Base-by-base conservation (phyloP, 1,140 invertebrate species). In the Drosophila parvula region DNA sequence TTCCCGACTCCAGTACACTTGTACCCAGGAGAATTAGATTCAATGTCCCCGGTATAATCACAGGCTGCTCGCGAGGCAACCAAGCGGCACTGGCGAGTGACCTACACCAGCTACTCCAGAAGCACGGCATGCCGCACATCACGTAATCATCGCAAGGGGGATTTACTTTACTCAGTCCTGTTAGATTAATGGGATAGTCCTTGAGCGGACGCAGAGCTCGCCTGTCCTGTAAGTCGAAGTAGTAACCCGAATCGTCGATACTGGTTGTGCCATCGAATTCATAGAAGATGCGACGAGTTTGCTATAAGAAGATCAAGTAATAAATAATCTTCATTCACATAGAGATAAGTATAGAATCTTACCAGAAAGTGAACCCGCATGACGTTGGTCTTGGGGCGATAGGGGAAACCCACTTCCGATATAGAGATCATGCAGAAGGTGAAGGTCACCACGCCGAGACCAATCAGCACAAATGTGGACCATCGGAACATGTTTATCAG, bases 351-450 rank as follows among this genome's bases (percentile, higher is more conserved):
- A 6, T 62, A 11, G 34, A 41, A 16, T 85, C 92, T 93, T 93
- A 95, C 95, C 77, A 93, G 90, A 63, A 96, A 93, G 93, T 95
- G 94, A 71, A 95, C 94, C 57, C 95, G 91, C 90, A 95, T 94
- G 3, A 95, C 95, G 30, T 95, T 94, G 12, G 94, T 94, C 47
- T 95, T 94, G 4, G 94, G 94, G 53, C 94, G 94, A 83, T 96
- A 97, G 2, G 96, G 96, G 92, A 97, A 96, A 36, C 96, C 96
- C 32, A 96, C 80, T 5, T 95, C 34, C 11, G 95, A 81, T 3
- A 94, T 82, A 14, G 93, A 93, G 50, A 95, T 94, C 34, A 91
- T 60, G 16, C 61, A 34, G 11, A 79, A 59, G 8, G 32, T 22
- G 32, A 76, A 76, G n/a, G 74, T 68, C 3, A 89, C 41, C 7